These are phyloP conservation scores for Morus bassanus DNA, from an alignment of 2,797 vertebrate species.

Conservation along the genomic window DNA sequence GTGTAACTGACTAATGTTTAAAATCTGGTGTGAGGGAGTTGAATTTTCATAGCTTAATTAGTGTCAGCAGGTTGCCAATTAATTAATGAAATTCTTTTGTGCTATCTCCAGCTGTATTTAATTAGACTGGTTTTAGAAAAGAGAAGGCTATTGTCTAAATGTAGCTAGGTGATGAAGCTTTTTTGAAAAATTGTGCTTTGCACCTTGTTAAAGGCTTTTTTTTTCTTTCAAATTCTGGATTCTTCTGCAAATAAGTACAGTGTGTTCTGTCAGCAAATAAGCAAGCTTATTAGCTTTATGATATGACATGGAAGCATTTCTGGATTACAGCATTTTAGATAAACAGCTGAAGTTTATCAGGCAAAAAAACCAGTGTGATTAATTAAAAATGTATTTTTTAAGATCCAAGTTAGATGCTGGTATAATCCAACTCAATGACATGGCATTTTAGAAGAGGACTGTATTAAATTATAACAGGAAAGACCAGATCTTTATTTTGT, in stretches of 20 bases:
- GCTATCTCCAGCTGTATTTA: constrained; percentile 70
- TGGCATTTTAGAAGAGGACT: neutral
- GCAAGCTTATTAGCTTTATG: neutral
- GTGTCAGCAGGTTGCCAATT: constrained; percentile 73
- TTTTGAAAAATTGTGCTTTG: constrained; percentile 14
- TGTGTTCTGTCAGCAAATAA: constrained; percentile 5
- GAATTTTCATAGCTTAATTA: constrained; percentile 74
- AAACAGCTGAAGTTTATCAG: neutral
- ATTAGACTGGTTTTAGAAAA: constrained; percentile 47
- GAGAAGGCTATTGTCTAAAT: constrained; percentile 33
- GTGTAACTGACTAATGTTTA: constrained; percentile 63
- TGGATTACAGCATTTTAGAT: neutral
- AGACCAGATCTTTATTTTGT: neutral
- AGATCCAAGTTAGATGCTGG: neutral
- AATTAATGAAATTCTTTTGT: constrained; percentile 73
- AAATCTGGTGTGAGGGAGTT: constrained; percentile 68
- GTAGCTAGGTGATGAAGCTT: constrained; percentile 15
- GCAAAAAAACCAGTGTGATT: neutral
- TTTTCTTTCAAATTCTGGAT: neutral
- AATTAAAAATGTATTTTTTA: constrained; percentile 20
- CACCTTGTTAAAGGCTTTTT: constrained; percentile 8
- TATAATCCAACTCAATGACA: neutral
- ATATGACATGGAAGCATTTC: neutral
- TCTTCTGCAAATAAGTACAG: neutral
- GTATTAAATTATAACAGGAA: neutral